These are phyloP conservation scores for Mormyrus proboscirostris DNA, from an alignment of 2,797 vertebrate species.

Conservation along the genomic window DNA sequence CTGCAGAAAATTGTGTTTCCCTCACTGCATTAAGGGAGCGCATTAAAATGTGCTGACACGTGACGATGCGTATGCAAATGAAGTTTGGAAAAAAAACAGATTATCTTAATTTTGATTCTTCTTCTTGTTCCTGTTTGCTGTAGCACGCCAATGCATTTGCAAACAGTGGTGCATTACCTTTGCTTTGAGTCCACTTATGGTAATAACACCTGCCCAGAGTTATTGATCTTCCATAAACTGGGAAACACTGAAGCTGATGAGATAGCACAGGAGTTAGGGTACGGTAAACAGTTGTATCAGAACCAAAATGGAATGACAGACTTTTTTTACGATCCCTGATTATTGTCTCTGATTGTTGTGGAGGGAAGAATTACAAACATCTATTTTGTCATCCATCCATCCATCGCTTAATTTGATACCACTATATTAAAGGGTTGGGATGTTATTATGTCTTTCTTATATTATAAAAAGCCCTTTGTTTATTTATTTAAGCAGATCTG, in stretches of 20 bases:
- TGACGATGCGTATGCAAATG: background rate
- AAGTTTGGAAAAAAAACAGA: background rate
- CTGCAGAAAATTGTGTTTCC: background rate
- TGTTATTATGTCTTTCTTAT: background rate
- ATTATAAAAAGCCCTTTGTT: background rate
- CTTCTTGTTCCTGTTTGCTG: background rate
- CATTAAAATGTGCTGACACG: background rate
- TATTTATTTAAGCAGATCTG: background rate
- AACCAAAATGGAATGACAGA: background rate
- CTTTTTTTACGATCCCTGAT: background rate
- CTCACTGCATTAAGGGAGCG: background rate
- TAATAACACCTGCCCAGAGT: background rate
- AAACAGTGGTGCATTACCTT: background rate
- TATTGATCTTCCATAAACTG: background rate
- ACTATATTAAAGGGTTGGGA: background rate
- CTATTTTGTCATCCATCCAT: background rate
- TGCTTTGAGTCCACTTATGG: background rate
- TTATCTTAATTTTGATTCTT: background rate
- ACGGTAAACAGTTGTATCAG: background rate
- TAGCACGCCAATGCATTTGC: background rate
- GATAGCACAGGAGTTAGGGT: background rate
- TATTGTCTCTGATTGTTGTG: background rate
- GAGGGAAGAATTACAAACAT: background rate
- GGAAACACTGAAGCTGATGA: background rate
- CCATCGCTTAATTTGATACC: background rate